phyloP scores from a whole-genome alignment of 2,113 vertebrate genomes.

The Dicentrarchus labrax region DNA sequence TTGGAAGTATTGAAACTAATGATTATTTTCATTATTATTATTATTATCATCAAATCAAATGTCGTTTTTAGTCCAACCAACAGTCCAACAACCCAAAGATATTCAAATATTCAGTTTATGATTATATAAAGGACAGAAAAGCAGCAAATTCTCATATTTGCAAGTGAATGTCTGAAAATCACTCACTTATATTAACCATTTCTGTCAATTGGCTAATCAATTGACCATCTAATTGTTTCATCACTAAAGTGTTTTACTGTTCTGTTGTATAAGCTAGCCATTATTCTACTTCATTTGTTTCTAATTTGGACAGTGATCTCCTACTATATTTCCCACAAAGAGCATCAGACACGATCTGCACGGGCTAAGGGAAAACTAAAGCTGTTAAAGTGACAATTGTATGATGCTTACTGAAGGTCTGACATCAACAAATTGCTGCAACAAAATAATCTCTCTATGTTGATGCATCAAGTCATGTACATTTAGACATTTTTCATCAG shows the following conservation, averaged over 20 bases:
- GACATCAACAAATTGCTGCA: background rate
- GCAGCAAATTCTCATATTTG: background rate
- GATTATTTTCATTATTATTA: background rate
- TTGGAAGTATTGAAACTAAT: background rate
- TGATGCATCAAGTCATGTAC: background rate
- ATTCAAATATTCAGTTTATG: too few relatives aligned
- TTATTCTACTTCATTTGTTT: background rate
- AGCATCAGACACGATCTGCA: background rate
- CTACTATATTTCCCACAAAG: background rate
- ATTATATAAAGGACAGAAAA: background rate
- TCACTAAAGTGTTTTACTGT: background rate
- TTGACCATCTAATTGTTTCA: background rate
- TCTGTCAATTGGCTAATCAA: background rate
- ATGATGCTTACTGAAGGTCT: background rate
- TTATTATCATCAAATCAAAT: background rate
- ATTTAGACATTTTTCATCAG: background rate
- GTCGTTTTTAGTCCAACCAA: background rate
- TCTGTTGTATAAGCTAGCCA: too few relatives aligned
- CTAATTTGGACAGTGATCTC: background rate
- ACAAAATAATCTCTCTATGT: background rate
- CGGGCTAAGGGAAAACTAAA: background rate
- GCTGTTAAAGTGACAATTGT: background rate
- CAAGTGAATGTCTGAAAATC: too few relatives aligned
- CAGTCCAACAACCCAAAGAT: background rate
- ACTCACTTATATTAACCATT: too few relatives aligned